Base-by-base conservation (phyloP, 2,797 vertebrate species). In the Loriculus beryllinus region DNA sequence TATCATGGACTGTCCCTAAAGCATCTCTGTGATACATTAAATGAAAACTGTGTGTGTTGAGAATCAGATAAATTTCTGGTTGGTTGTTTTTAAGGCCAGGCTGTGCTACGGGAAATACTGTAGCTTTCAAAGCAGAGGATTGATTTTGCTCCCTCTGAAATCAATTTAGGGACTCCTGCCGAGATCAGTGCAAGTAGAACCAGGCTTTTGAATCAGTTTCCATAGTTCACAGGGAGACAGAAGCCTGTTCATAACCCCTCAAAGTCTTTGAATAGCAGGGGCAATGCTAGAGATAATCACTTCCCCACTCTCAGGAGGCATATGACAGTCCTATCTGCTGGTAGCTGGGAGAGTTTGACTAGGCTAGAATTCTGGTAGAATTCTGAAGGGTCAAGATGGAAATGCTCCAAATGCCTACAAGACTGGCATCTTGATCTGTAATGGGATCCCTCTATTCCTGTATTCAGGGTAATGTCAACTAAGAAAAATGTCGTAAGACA, bases 141-240 rank as follows among this genome's bases (percentile, higher is more conserved):
- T 74, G 93, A 93, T 82, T 90, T 82, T 94, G 33, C 83, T 95
- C 47, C 56, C 40, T 78, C 77, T 76, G 64, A 92, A 91, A 68
- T 82, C 70, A 78, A 68, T 90, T 87, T 82, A 77, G 42, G 74
- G 68, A 56, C 28, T 94, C 83, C 78, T 88, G 68, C 94, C 45
- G 83, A 93, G 88, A 91, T 86, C 86, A 67, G 45, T 60, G 52
- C 2, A 17, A 87, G 81, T n/a, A 92, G 63, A 88, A 45, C 45
- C 54, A 63, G 86, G 54, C 77, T 71, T 94, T 8, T 88, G 68
- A 88, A 86, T n/a, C n/a, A 69, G 70, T 45, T 91, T 33, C 63
- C 21, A 54, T 0, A 76, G 90, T 35, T 91, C 78, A 77, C 51
- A 63, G 67, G 37, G 54, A 85, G 70, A 48, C 4, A 52, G 86